Conservation (phyloP, 2,888 invertebrate species). For the Cephus rjabovi region DNA sequence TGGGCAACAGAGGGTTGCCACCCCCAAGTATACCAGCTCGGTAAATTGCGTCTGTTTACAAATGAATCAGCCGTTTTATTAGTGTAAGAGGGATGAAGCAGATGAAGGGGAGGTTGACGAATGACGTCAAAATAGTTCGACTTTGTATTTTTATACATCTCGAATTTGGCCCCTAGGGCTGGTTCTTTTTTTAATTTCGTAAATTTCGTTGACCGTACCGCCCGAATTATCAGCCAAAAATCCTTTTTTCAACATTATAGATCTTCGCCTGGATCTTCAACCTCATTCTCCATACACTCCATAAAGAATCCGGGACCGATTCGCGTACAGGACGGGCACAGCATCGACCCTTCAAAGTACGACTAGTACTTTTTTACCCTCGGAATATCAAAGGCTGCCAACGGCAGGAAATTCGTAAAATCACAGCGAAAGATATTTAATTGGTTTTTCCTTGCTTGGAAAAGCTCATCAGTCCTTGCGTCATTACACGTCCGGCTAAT, state of each 20-base stretch:
- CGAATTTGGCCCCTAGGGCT: no score
- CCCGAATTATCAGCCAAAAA: no score
- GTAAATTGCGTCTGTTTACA: not conserved
- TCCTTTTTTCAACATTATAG: not conserved
- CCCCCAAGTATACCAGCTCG: not conserved
- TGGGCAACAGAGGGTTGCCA: not conserved
- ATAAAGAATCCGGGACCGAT: not conserved
- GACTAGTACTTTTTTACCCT: not conserved
- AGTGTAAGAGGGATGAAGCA: not conserved
- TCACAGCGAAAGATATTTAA: not conserved
- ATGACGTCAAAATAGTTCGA: not conserved
- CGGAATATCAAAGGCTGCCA: not conserved
- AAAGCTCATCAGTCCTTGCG: not conserved
- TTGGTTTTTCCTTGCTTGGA: not conserved
- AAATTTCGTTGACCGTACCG: no score
- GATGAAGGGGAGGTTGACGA: not conserved
- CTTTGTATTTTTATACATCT: no score
- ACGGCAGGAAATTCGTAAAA: not conserved
- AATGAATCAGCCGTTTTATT: no score
- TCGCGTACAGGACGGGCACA: not conserved
- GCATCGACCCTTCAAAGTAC: not conserved
- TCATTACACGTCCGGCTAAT: not conserved
- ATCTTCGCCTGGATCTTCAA: not conserved
- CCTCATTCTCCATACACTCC: not conserved
- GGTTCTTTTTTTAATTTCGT: no score